These are phyloP conservation scores for Nasonovia ribisnigri DNA, from an alignment of 2,888 invertebrate genomes.

Conservation along the genomic window DNA sequence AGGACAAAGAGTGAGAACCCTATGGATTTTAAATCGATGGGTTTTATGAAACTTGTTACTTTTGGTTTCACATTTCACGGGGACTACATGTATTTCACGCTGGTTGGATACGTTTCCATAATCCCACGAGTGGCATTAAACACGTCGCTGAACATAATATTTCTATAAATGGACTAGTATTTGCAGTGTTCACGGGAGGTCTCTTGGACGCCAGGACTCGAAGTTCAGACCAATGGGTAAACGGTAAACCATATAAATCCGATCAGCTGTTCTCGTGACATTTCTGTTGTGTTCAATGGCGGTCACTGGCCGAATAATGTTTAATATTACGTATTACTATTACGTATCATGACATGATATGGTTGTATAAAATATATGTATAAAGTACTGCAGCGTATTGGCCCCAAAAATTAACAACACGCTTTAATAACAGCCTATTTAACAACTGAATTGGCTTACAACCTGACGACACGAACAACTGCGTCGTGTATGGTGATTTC, in stretches of 20 bases:
- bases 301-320: neutral
- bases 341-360: neutral
- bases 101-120: neutral
- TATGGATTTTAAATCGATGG: neutral
- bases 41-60: neutral
- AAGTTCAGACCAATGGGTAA: neutral
- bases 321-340: neutral
- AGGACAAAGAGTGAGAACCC: neutral
- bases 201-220: neutral
- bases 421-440: conserved; percentile 28
- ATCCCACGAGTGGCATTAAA: neutral
- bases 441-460: conserved; percentile 18
- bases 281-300: neutral
- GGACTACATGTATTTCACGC: neutral
- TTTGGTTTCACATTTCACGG: neutral
- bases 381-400: neutral
- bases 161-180: neutral
- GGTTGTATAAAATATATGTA: neutral
- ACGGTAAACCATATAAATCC: neutral
- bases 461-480: neutral
- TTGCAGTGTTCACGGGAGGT: neutral
- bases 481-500: neutral
- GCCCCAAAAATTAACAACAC: neutral
- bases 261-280: neutral
- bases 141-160: neutral